Evolutionary conservation across 2,888 invertebrate genomes (phyloP).

Genomic region (Philaethria dido): DNA sequence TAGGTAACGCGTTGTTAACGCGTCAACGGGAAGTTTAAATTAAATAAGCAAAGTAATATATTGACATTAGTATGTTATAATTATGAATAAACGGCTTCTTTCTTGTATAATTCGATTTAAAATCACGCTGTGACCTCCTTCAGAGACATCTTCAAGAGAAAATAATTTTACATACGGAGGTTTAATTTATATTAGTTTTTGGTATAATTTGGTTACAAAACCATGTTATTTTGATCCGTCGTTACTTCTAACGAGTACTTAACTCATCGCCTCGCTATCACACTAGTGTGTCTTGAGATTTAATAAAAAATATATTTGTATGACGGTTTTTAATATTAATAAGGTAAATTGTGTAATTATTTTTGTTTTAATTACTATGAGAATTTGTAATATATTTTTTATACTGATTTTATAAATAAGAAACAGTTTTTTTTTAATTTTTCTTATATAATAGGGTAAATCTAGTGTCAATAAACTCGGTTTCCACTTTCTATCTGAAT

Average conservation of each 20-base stretch:
- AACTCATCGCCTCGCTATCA: conserved; percentile 3
- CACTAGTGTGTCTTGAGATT: neutral
- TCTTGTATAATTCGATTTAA: conserved; percentile 35
- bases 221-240: conserved; percentile 24
- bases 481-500: too few relatives aligned
- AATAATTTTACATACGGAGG: conserved; percentile 36
- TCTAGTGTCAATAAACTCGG: too few relatives aligned
- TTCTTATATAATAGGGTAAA: too few relatives aligned
- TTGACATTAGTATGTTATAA: conserved; percentile 12
- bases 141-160: conserved; percentile 25
- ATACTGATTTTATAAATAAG: too few relatives aligned
- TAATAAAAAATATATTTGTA: neutral
- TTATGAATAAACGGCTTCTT: conserved; percentile 26
- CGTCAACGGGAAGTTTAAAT: too few relatives aligned
- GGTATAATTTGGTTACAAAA: neutral
- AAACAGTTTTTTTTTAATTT: too few relatives aligned
- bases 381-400: neutral
- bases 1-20: too few relatives aligned
- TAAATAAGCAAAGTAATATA: neutral
- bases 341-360: neutral
- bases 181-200: conserved; percentile 24
- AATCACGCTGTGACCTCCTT: conserved; percentile 31
- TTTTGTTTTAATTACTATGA: neutral
- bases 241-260: conserved; percentile 33
- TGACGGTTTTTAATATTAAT: neutral